Evolutionary conservation across 2,888 invertebrate species (phyloP).

Genomic region (Protonemura montana): DNA sequence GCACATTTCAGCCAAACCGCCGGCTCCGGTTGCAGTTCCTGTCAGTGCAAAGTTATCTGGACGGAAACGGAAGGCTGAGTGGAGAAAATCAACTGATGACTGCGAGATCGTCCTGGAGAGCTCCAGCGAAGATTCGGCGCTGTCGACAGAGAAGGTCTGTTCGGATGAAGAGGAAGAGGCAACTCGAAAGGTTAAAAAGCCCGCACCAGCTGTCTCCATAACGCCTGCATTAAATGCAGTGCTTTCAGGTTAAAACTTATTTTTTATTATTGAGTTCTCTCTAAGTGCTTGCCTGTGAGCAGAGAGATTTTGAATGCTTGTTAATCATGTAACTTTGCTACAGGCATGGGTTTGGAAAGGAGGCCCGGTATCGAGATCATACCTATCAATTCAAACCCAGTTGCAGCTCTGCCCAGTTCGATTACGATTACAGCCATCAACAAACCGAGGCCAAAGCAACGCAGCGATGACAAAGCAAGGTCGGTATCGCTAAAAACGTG

Average conservation of each 20-base stretch:
- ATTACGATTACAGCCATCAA: conserved; percentile 86
- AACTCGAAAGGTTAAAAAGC: neutral
- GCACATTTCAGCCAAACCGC: neutral
- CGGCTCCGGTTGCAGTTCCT: neutral
- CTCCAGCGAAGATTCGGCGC: conserved; percentile 69
- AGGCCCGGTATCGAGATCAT: conserved; percentile 86
- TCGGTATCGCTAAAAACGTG: conserved; percentile 68
- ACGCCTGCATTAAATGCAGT: neutral
- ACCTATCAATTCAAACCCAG: conserved; percentile 72
- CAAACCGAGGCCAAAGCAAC: conserved; percentile 55
- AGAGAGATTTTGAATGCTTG: neutral
- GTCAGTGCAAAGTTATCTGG: neutral
- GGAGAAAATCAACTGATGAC: conserved; percentile 64
- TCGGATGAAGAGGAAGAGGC: conserved; percentile 16
- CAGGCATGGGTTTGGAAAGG: conserved; percentile 68
- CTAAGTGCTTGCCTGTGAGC: neutral
- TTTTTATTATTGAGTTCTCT: neutral
- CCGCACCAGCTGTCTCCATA: neutral
- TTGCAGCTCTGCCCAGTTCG: conserved; percentile 75
- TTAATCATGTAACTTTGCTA: conserved; percentile 39
- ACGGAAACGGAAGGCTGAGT: neutral
- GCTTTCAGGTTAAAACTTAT: neutral
- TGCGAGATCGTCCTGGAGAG: conserved; percentile 69
- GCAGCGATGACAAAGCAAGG: conserved; percentile 59
- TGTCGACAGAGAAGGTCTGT: conserved; percentile 51